Evolutionary conservation across 92 coral and sea anemone genomes (phyloP), one percentile per base, ranked within the genome.

Genomic region (Virgularia gustaviana): DNA sequence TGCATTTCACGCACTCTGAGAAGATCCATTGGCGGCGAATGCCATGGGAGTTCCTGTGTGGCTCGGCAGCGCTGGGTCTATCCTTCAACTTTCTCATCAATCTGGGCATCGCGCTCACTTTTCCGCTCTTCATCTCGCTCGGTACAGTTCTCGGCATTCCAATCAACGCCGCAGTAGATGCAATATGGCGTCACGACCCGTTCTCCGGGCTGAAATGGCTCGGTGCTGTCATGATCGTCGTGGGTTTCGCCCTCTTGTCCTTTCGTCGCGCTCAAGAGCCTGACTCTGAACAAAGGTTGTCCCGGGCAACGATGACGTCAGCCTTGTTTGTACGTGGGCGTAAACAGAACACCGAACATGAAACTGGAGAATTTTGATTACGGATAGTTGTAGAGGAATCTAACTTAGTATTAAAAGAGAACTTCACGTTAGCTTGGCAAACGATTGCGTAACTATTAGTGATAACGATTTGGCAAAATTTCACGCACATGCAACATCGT

Each of bases 111-210:
- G 96, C 96, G 1, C 80, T 90, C 16, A 87, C 96, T 0, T 85
- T 87, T 52, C 96, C 96, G 2, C 70, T 90, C 49, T 90, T 90
- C 68, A 87, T 90, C 57, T 90, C 96, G 4, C 78, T 90, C 16
- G 96, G 96, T 2, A 82, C 90, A 0, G 96, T 85, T n/a, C 77
- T 90, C 13, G 96, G 96, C 2, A 90, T 90, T 63, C 96, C 96
- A 15, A 42, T 90, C 0, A 90, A 90, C 36, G 96, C 96, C 5
- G 77, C 79, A 8, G 86, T 87, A 36, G 96, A 90, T 76, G 70
- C 78, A 6, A 29, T 85, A 35, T 80, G 88, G 52, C 83, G 90
- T n/a, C 79, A 81, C n/a, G 76, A 84, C 25, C 77, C 57, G 57
- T 87, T 90, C 53, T 83, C 88, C 39, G 54, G 58, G 49, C 67